A percentile compares a stretch with the other conserved stretches of the same genome.
phyloP scores from a whole-genome alignment of 1,140 invertebrate species.

The Ceratosolen solmsi region DNA sequence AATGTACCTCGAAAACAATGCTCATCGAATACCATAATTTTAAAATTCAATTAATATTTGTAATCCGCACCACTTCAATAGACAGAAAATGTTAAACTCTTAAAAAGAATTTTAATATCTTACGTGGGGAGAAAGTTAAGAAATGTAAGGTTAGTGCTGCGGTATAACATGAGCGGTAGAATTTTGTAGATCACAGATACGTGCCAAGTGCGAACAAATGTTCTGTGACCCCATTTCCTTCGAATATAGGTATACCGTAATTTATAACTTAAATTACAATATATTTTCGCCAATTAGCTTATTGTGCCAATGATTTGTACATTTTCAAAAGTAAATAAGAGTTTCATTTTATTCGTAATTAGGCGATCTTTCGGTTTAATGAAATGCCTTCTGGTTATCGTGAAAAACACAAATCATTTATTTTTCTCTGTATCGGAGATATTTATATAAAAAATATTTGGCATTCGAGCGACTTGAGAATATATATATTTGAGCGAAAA shows the following conservation, averaged over 20 bases:
- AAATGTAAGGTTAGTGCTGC: not conserved
- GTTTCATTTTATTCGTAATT: too few species aligned
- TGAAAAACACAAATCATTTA: too few species aligned
- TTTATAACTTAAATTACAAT: not conserved
- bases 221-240: not conserved
- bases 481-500: too few species aligned
- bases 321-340: too few species aligned
- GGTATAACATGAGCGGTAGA: not conserved
- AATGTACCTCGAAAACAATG: slow-evolving; percentile 9
- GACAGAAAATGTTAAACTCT: not conserved
- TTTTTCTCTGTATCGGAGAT: too few species aligned
- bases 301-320: too few species aligned
- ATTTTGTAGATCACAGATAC: not conserved
- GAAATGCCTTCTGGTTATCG: too few species aligned
- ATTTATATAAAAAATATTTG: too few species aligned
- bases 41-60: not conserved
- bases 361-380: too few species aligned
- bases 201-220: not conserved
- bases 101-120: not conserved
- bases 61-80: not conserved
- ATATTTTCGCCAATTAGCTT: not conserved
- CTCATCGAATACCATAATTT: too few species aligned
- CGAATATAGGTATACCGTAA: not conserved
- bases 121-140: not conserved
- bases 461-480: too few species aligned